These are phyloP conservation scores for Liasis olivaceus DNA, from an alignment of 2,797 vertebrate genomes.

Conservation along the genomic window DNA sequence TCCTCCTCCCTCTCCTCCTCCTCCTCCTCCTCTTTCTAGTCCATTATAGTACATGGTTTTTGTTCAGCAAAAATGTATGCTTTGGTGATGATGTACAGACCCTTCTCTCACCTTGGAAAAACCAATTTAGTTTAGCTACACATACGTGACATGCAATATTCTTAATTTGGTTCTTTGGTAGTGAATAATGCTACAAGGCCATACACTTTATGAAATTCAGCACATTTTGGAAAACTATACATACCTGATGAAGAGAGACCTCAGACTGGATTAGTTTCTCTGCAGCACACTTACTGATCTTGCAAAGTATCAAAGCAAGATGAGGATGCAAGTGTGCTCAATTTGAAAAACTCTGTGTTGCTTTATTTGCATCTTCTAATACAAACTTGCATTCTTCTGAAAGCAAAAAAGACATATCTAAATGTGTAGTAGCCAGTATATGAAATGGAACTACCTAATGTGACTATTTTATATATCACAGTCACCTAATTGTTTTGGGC, in stretches of 20 bases:
- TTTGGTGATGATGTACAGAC: conserved; percentile 43
- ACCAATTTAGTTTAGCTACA: conserved; percentile 22
- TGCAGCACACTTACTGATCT: conserved; percentile 31
- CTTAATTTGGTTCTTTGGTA: conserved; percentile 27
- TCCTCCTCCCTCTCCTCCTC: conserved; percentile 38
- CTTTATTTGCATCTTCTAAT: conserved; percentile 4
- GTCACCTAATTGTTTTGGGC: background rate
- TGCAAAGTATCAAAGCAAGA: conserved; percentile 41
- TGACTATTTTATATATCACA: background rate
- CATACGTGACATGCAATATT: conserved; percentile 41
- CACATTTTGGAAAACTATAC: conserved; percentile 49
- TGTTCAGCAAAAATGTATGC: conserved; percentile 52
- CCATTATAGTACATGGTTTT: conserved; percentile 31
- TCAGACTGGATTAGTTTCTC: conserved; percentile 48
- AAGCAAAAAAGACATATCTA: conserved; percentile 34
- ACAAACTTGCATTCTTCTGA: conserved; percentile 37
- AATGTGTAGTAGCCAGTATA: conserved; percentile 35
- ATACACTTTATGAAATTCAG: conserved; percentile 39
- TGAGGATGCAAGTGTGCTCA: conserved; percentile 43
- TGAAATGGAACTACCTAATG: conserved; percentile 15
- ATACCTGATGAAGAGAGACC: conserved; percentile 40
- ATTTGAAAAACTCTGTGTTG: conserved; percentile 42
- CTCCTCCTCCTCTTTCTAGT: conserved; percentile 31
- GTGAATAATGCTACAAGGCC: conserved; percentile 35
- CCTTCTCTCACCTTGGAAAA: conserved; percentile 44